phyloP scores from a whole-genome alignment of 1,140 invertebrate species.

The Bombus consobrinus region DNA sequence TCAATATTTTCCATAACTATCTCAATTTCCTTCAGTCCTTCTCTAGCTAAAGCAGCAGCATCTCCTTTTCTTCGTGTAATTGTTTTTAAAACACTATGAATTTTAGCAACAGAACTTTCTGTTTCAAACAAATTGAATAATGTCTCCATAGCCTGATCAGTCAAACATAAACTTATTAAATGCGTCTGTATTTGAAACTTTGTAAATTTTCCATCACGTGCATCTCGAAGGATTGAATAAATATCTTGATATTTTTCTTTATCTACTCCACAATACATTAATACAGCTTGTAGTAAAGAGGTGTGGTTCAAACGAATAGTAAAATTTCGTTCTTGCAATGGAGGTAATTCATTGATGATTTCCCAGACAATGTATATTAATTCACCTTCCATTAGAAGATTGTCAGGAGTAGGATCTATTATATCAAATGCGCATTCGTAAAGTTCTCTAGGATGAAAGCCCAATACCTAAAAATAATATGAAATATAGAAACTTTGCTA shows the following conservation, averaged over 20 bases:
- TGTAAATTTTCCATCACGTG: constrained; percentile 86
- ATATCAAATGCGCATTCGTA: constrained; percentile 97
- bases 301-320: constrained; percentile 93
- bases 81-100: constrained; percentile 85
- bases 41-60: constrained; percentile 86
- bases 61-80: constrained; percentile 87
- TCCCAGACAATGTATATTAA: constrained; percentile 90
- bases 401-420: constrained; percentile 88
- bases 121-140: constrained; percentile 89
- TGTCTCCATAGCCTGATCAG: constrained; percentile 87
- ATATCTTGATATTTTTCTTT: constrained; percentile 87
- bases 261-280: constrained; percentile 92
- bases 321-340: constrained; percentile 87
- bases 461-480: constrained; percentile 80
- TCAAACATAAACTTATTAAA: constrained; percentile 87
- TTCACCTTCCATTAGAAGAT: constrained; percentile 93
- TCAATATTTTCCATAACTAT: constrained; percentile 87
- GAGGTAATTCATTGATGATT: constrained; percentile 89
- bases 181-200: constrained; percentile 89
- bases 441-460: constrained; percentile 94
- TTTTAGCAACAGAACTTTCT: constrained; percentile 87
- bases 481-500: neutral
- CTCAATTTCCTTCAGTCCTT: constrained; percentile 89
- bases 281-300: constrained; percentile 89
- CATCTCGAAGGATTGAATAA: constrained; percentile 85